Evolutionary conservation across 2,888 invertebrate genomes (phyloP), one percentile per base, ranked within the genome.

Genomic region (Aplocera efformata): DNA sequence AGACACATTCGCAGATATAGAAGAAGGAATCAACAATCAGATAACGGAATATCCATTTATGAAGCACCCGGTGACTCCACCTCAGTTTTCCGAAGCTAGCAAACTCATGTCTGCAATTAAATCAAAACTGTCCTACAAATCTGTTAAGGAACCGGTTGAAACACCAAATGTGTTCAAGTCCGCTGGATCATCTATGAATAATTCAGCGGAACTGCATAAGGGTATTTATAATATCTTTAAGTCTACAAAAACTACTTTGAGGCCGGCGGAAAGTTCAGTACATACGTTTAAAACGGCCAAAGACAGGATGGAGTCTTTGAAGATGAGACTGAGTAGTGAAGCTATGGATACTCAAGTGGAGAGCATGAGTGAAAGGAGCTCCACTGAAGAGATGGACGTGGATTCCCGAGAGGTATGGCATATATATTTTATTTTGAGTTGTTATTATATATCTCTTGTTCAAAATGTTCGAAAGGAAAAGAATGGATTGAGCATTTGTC

Each of bases 31-130:
- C 40, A 77, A 72, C 36, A 83, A 72, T 58, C 82, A 84, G 50
- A 78, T 67, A n/a, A 68, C 78, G 0, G 86, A 85, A 31, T 85
- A 85, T 50, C 79, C 84, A 0, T 79, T 73, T 27, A 77, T 77
- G 55, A 85, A 84, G 49, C 85, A 85, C 53, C 86, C 86, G 0
- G 68, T 77, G 0, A 88, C 86, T 0, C 88, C 88, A 0, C 88
- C 88, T 6, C 88, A 88, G 59, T 88, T 86, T 55, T 83, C 79
- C 0, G 80, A 85, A 62, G 88, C 88, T 1, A 85, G 72, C 42
- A 82, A 86, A 56, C 61, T 88, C 13, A 70, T 88, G 13, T 82
- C 83, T 0, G 84, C 85, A 1, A 86, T 88, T 1, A 88, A 88
- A 56, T 84, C 85, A 0, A 86, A 81, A 39, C 50, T 88, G 22